A percentile compares a stretch with the other conserved stretches of the same genome.
phyloP scores from a whole-genome alignment of 37 sponge, comb jelly and placozoan species.

The Cliona cf. orientalis region DNA sequence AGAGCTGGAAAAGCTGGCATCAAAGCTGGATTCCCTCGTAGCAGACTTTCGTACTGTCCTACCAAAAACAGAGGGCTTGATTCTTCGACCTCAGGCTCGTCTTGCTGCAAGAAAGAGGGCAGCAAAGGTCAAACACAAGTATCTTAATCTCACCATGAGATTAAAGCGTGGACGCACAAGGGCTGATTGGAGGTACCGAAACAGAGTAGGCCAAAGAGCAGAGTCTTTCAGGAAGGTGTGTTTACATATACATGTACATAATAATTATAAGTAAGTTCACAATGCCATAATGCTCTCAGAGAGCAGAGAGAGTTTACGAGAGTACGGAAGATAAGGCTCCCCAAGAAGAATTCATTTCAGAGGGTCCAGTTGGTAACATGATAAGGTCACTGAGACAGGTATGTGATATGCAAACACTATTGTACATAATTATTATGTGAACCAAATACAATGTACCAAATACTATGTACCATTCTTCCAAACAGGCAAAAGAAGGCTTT shows the following conservation, averaged over 20 bases:
- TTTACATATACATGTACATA: neutral
- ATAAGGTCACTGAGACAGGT: slow-evolving; percentile 11
- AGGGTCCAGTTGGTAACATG: neutral
- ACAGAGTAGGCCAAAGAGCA: slow-evolving; percentile 22
- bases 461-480: neutral
- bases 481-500: neutral
- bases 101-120: slow-evolving; percentile 21
- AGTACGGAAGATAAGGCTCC: neutral
- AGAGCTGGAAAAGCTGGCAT: neutral
- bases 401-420: too few species aligned
- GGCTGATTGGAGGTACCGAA: slow-evolving; percentile 22
- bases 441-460: neutral
- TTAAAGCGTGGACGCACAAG: slow-evolving; percentile 11
- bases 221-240: slow-evolving; percentile 10
- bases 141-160: slow-evolving; percentile 1
- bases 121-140: slow-evolving; percentile 15
- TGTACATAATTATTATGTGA: too few species aligned
- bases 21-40: slow-evolving; percentile 6
- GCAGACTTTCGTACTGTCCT: slow-evolving; percentile 11
- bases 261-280: neutral
- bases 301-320: neutral
- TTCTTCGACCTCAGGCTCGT: slow-evolving; percentile 18
- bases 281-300: neutral
- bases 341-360: neutral
- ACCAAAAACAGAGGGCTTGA: slow-evolving; percentile 12